These are phyloP conservation scores for Axea sp. DNA, from an alignment of 2,888 invertebrate species.

Conservation along the genomic window DNA sequence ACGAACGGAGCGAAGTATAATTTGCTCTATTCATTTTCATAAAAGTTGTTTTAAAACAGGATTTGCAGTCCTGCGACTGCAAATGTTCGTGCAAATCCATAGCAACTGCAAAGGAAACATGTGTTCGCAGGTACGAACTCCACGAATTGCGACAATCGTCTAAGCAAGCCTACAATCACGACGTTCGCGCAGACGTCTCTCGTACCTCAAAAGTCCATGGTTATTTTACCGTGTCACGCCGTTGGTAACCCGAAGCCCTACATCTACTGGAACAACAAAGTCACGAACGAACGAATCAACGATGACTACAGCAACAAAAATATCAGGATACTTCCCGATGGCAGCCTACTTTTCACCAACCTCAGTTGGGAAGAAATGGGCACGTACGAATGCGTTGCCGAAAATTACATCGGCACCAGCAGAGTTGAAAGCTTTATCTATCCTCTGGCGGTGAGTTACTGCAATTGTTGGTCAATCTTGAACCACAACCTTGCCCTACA, in stretches of 20 bases:
- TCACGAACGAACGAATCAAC: slow-evolving; percentile 81
- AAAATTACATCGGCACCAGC: slow-evolving; percentile 84
- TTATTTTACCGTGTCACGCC: slow-evolving; percentile 86
- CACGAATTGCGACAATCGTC: slow-evolving; percentile 45
- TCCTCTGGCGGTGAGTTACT: slow-evolving; percentile 77
- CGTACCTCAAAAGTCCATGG: slow-evolving; percentile 81
- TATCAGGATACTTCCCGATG: slow-evolving; percentile 82
- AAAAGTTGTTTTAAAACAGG: too few relatives aligned
- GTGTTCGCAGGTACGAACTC: slow-evolving; percentile 19
- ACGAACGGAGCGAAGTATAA: too few relatives aligned
- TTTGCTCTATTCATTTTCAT: too few relatives aligned
- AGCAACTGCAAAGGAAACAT: too few relatives aligned
- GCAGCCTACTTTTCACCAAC: slow-evolving; percentile 87
- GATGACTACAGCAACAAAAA: slow-evolving; percentile 32
- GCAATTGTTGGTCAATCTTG: slow-evolving; percentile 2
- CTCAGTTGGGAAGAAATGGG: slow-evolving; percentile 92
- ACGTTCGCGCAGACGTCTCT: slow-evolving; percentile 76
- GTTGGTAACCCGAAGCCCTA: slow-evolving; percentile 83
- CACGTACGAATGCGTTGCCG: slow-evolving; percentile 87
- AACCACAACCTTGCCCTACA: not conserved
- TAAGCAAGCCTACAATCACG: slow-evolving; percentile 70
- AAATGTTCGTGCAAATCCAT: too few relatives aligned
- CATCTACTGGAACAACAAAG: slow-evolving; percentile 84
- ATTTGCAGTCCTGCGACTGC: too few relatives aligned
- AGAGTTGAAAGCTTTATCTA: slow-evolving; percentile 86